phyloP scores from a whole-genome alignment of 2,797 vertebrate species.

The Mionectes olivaceus region DNA sequence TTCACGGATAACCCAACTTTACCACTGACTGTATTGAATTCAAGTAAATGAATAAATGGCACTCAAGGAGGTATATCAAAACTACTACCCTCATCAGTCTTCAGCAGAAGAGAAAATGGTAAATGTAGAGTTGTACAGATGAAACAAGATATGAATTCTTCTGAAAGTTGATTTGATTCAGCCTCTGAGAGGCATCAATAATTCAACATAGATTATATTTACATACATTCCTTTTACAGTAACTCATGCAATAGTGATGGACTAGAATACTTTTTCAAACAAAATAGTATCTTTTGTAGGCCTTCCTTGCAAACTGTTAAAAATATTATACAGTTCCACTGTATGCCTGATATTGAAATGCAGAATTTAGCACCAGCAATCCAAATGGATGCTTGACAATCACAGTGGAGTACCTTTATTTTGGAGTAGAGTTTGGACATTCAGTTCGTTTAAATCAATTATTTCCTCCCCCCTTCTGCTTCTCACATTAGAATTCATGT shows the following conservation, averaged over 20 bases:
- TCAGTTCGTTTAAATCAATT: neutral
- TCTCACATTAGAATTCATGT: neutral
- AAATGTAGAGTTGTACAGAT: neutral
- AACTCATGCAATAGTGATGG: neutral
- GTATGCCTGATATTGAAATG: neutral
- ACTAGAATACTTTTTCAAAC: neutral
- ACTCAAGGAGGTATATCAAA: neutral
- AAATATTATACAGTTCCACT: neutral
- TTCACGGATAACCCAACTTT: neutral
- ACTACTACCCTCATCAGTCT: neutral
- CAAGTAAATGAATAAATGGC: neutral
- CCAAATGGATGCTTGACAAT: neutral
- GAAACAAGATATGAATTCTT: neutral
- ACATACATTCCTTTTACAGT: neutral
- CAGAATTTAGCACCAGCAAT: neutral
- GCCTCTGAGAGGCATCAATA: neutral
- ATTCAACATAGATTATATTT: neutral
- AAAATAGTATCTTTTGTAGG: neutral
- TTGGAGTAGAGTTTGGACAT: neutral
- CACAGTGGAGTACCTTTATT: neutral
- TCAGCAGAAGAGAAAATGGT: neutral
- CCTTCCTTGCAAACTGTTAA: neutral
- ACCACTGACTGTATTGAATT: neutral
- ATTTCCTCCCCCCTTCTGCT: fast-evolving
- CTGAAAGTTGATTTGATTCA: neutral